phyloP scores from a whole-genome alignment of 35 echinoderm and acorn worm species.

The Eucidaris tribuloides region DNA sequence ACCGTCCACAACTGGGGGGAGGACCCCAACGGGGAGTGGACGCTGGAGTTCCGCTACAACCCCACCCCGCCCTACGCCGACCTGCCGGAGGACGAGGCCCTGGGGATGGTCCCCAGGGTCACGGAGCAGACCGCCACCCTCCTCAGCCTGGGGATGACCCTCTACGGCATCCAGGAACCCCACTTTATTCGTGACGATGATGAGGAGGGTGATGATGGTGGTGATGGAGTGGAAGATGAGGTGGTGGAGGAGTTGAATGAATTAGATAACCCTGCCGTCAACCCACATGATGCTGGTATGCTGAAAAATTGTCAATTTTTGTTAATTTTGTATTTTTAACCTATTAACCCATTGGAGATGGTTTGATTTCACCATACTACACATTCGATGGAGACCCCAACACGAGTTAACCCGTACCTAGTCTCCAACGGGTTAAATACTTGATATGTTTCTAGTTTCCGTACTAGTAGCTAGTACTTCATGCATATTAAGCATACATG shows the following conservation, averaged over 20 bases:
- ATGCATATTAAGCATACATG: too few species aligned
- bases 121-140: conserved; percentile 23
- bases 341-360: background rate
- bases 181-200: background rate
- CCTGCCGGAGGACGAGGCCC: background rate
- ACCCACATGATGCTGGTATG: conserved; percentile 39
- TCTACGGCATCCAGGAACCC: conserved; percentile 59
- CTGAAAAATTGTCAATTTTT: background rate
- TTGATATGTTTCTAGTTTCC: background rate
- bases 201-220: background rate
- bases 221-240: background rate
- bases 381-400: background rate
- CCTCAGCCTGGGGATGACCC: conserved; percentile 35
- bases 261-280: conserved; percentile 37
- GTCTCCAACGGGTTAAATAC: background rate
- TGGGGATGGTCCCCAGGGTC: conserved; percentile 34
- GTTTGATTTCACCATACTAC: background rate
- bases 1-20: conserved; percentile 97
- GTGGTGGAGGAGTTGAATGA: conserved; percentile 11
- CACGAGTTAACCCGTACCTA: background rate
- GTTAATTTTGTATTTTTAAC: background rate
- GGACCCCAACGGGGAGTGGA: conserved; percentile 59
- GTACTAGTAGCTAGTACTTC: background rate
- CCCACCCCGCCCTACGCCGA: conserved; percentile 6
- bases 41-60: conserved; percentile 58